Conservation (phyloP, 2,113 vertebrate genomes). For the Ciconia boyciana region DNA sequence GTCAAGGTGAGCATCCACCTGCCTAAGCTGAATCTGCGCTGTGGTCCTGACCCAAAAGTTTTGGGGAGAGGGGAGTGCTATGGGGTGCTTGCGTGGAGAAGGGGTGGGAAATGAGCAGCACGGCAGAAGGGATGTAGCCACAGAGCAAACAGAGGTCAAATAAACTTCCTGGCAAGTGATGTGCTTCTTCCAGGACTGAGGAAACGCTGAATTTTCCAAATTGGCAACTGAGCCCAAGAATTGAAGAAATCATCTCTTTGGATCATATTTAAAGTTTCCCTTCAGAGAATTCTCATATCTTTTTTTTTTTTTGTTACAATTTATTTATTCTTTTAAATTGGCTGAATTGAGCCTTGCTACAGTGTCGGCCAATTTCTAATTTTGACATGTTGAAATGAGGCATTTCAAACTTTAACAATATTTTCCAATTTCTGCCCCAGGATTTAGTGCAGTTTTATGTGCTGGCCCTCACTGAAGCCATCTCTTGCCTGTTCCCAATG, state of each 20-base stretch:
- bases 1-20: constrained; percentile 80
- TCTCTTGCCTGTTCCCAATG: rapidly evolving
- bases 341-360: not conserved
- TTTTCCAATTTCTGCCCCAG: not conserved
- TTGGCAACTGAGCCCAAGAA: not conserved
- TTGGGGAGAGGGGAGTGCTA: not conserved
- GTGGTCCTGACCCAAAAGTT: rapidly evolving
- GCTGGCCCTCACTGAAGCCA: not conserved
- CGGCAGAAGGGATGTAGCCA: not conserved
- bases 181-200: not conserved
- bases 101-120: rapidly evolving
- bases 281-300: not conserved
- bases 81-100: rapidly evolving
- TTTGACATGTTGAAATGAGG: not conserved
- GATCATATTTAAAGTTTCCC: not conserved
- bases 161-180: not conserved
- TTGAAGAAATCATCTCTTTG: not conserved
- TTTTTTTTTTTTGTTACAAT: not conserved
- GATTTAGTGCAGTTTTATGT: not conserved
- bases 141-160: not conserved
- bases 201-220: not conserved
- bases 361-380: not conserved
- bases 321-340: not conserved
- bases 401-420: not conserved
- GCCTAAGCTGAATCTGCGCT: rapidly evolving